phyloP scores from a whole-genome alignment of 2,888 invertebrate genomes.

The Balanococcus diminutus region DNA sequence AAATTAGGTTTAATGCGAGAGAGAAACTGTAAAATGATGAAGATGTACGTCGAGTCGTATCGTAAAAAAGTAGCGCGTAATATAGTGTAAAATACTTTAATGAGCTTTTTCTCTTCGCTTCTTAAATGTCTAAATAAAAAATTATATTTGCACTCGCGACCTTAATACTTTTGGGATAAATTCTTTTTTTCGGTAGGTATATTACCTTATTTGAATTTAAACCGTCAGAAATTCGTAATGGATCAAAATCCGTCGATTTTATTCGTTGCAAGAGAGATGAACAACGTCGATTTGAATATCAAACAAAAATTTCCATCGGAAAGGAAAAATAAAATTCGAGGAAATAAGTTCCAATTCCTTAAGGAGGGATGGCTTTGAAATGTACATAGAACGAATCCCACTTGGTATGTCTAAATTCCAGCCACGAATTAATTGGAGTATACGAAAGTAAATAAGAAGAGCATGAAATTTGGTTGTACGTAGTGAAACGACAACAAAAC shows the following conservation, averaged over 20 bases:
- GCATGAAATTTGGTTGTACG: background rate
- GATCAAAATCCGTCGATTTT: background rate
- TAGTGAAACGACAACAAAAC: background rate
- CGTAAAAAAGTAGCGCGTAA: background rate
- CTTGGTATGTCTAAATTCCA: background rate
- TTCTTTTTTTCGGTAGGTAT: background rate
- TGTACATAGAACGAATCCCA: background rate
- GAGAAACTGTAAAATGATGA: background rate
- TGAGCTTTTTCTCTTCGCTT: background rate
- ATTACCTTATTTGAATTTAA: background rate
- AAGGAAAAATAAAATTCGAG: background rate
- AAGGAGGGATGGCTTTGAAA: background rate
- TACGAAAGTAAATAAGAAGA: background rate
- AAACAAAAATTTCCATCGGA: conserved; percentile 5
- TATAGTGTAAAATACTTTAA: background rate
- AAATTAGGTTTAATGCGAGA: background rate
- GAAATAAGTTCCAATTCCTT: background rate
- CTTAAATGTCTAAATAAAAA: background rate
- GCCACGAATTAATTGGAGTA: background rate
- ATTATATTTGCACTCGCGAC: background rate
- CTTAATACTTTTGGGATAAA: no score
- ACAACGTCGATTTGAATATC: background rate
- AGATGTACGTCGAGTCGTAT: background rate
- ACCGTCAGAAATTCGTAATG: background rate
- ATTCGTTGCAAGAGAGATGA: background rate